Base-by-base conservation (phyloP, 1,140 invertebrate species). In the Papilio polyxenes region DNA sequence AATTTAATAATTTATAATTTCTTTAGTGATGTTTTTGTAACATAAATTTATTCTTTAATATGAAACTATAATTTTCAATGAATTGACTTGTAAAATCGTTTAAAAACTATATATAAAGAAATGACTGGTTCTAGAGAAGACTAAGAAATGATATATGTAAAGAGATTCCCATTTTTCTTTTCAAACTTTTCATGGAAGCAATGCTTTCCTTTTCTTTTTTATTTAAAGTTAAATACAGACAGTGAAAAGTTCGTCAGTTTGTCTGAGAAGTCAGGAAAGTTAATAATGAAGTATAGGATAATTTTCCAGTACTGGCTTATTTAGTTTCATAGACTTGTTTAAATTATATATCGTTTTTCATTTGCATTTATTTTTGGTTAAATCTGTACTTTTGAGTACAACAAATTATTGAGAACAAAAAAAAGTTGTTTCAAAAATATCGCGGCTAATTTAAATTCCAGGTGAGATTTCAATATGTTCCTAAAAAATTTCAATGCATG, bases 261-360 rank as follows among this genome's bases (percentile, higher is more conserved):
- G 65, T 69, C 65, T 69, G 65, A 13, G 23, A 69, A 69, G 31
- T 69, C 37, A 6, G 65, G 65, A 37, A 69, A 69, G 65, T 69
- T 69, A 69, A 69, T 69, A 69, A 69, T 69, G 31, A 69, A 69
- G 11, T 31, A 69, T 31, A 11, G 2, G 2, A 37, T 11, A 20
- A 31, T 69, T 69, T 37, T 69, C 11, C 10, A 23, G 23, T 15
- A 37, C 65, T 31, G 10, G 23, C 23, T 31, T 69, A 37, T 69
- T 69, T 37, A 13, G 13, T 69, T 69, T 69, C 31, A 3, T 69
- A 37, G 23, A 40, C 13, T 20, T 31, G 3, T 37, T 69, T 13
- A 69, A 1, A 13, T 37, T 10, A 1, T 4, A 1, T n/a, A n/a
- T n/a, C n/a, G 3, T 37, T 69, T 69, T 69, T 56, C 15, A n/a